phyloP scores from a whole-genome alignment of 2,113 vertebrate genomes.

The Delphinapterus leucas region DNA sequence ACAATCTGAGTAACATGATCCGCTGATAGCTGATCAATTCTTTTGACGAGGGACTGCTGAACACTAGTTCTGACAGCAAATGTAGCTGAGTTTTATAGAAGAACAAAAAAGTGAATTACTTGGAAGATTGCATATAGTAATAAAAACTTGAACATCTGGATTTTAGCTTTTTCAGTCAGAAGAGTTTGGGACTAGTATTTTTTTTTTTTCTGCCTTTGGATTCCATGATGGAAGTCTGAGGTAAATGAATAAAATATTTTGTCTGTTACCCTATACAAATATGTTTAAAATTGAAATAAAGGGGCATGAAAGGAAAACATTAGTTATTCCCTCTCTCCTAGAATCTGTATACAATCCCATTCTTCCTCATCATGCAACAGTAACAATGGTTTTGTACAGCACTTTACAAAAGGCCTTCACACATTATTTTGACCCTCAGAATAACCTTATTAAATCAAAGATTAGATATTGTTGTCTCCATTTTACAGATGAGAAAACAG shows the following conservation, averaged over 20 bases:
- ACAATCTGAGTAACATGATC: constrained; percentile 54
- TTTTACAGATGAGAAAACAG: constrained; percentile 23
- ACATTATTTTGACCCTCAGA: neutral
- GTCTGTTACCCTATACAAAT: constrained; percentile 47
- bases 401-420: neutral
- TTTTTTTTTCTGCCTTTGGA: constrained; percentile 18
- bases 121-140: constrained; percentile 63
- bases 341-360: neutral
- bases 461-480: neutral
- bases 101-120: constrained; percentile 64
- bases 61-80: constrained; percentile 65
- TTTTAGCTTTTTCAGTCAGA: constrained; percentile 70
- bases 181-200: constrained; percentile 38
- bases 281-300: constrained; percentile 39
- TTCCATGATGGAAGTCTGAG: constrained; percentile 58
- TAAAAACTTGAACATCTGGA: constrained; percentile 73
- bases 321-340: neutral
- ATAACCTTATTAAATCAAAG: neutral
- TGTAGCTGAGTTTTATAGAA: constrained; percentile 61
- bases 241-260: constrained; percentile 63
- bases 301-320: constrained; percentile 8
- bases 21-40: constrained; percentile 68
- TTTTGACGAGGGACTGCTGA: constrained; percentile 66
- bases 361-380: neutral
- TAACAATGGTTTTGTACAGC: neutral